Evolutionary conservation across 92 coral and sea anemone genomes (phyloP), one percentile per base, ranked within the genome.

Genomic region (Palythoa caribaeorum): DNA sequence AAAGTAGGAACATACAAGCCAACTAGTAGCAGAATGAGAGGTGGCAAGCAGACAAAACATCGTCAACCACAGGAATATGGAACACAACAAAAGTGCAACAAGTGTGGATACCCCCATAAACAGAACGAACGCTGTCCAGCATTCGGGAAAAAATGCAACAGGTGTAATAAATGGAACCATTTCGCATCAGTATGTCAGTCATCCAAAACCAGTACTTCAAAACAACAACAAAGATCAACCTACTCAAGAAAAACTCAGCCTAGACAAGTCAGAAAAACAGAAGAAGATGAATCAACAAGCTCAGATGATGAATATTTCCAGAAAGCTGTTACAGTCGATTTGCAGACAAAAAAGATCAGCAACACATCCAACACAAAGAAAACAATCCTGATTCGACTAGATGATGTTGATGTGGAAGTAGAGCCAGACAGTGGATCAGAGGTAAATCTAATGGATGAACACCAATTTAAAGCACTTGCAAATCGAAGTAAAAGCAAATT

Each of bases 371-470:
- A 77, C 57, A 35, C 20, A 3, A 48, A 36, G 38, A 78, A 87
- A 84, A 89, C 92, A 53, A 92, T 94, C 15, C 88, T 83, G 13
- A 87, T 94, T 21, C 84, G 91, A 73, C 77, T 94, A 85, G 80
- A 90, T 72, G 92, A 92, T 63, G 89, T 92, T 7, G 89, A 94
- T 86, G 86, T 90, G n/a, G 73, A 75, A 35, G 81, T 94, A 86
- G 93, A 87, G 81, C 92, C 93, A 44, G 94, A 94, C 53, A 92
- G 89, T 48, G 94, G 94, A 9, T 88, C 93, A 15, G 93, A 92
- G 14, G 93, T 94, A 14, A 94, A 92, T 76, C 69, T 89, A 14
- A 94, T 94, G 96, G 35, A 80, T 37, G 73, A 81, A 44, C 73
- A 81, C 80, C 79, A 78, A 52, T 87, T 79, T 78, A 71, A 78